Percentiles rank a stretch among this genome's conserved stretches.
Conservation (phyloP, 1,140 invertebrate genomes). For the Popillia japonica region DNA sequence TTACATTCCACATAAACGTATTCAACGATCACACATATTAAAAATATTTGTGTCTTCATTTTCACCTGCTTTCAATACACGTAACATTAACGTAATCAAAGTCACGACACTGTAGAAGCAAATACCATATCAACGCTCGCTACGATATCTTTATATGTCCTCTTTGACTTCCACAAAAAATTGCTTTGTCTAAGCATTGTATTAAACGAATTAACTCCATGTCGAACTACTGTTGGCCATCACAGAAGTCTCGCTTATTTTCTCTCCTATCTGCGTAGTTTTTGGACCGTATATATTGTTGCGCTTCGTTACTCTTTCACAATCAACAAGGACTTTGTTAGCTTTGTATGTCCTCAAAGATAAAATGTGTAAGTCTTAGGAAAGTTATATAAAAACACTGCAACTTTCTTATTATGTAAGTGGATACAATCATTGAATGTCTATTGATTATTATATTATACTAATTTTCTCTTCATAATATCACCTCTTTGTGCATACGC, state of each 20-base stretch:
- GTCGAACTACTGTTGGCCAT: background rate
- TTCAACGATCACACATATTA: background rate
- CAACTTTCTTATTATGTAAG: background rate
- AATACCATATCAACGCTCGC: background rate
- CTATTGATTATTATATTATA: no score
- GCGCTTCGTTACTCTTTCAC: background rate
- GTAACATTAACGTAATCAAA: constrained; percentile 3
- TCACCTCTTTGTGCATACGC: no score
- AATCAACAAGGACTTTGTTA: background rate
- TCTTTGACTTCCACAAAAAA: background rate
- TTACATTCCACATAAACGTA: background rate
- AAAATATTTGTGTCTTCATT: background rate
- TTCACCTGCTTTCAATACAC: background rate
- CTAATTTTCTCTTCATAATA: no score
- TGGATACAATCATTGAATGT: background rate
- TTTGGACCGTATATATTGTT: background rate
- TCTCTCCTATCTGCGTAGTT: background rate
- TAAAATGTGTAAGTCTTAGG: background rate
- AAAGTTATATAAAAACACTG: background rate
- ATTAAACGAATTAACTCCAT: constrained; percentile 9
- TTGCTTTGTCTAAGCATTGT: background rate
- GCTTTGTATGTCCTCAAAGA: background rate
- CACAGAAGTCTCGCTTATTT: background rate
- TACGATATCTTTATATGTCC: background rate
- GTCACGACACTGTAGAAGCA: background rate